These are phyloP conservation scores for Tuberolachnus salignus DNA, from an alignment of 2,888 invertebrate genomes.

Conservation along the genomic window DNA sequence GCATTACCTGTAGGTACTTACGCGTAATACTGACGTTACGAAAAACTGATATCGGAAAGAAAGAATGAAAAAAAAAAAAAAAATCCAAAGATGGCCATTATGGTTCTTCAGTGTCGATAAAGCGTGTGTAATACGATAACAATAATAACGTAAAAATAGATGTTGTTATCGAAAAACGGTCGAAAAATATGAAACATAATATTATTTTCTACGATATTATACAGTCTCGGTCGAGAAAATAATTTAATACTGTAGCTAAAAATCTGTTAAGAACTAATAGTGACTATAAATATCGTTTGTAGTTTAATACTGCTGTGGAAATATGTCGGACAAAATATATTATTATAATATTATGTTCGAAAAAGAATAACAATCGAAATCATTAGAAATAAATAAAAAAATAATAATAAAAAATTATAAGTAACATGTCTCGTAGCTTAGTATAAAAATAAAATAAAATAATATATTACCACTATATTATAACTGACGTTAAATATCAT, in stretches of 20 bases:
- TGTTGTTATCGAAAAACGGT: no score
- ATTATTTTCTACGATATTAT: background rate
- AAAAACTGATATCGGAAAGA: background rate
- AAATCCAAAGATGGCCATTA: background rate
- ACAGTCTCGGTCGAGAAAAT: background rate
- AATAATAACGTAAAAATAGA: background rate
- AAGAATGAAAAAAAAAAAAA: no score
- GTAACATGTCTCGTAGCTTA: no score
- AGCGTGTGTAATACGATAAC: background rate
- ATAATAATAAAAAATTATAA: no score
- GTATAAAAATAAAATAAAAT: no score
- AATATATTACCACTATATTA: no score
- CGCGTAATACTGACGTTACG: background rate
- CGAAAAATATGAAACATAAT: background rate
- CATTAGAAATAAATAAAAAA: no score
- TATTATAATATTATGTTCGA: no score
- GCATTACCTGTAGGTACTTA: background rate
- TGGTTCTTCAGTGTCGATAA: background rate
- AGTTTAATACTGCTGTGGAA: background rate
- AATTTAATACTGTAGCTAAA: background rate
- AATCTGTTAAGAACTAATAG: background rate
- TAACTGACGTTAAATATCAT: no score
- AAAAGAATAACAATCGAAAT: no score
- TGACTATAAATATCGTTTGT: background rate
- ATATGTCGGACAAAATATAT: no score